Percentiles rank a stretch among this genome's conserved stretches.
These are phyloP conservation scores for Petrolisthes manimaculis DNA, from an alignment of 2,888 invertebrate species.

Conservation along the genomic window DNA sequence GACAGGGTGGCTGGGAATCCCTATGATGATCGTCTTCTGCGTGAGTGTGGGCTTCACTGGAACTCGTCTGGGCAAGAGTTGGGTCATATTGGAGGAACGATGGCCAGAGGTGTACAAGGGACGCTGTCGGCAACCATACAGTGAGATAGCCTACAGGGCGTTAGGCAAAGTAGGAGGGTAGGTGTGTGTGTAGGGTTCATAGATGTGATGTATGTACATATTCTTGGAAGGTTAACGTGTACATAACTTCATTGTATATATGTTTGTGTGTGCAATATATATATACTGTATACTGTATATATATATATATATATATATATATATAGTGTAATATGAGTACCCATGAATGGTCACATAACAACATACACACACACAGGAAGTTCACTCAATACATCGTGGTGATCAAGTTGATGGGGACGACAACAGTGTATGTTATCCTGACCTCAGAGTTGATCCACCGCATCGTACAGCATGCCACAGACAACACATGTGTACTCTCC, in stretches of 20 bases:
- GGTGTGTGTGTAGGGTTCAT: conserved; percentile 18
- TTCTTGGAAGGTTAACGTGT: too few species aligned
- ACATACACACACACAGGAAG: conserved; percentile 31
- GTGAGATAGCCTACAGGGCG: conserved; percentile 77
- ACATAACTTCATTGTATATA: too few species aligned
- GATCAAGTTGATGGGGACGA: conserved; percentile 45
- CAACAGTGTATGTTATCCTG: conserved; percentile 64
- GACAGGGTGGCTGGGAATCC: conserved; percentile 78
- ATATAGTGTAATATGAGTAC: too few species aligned
- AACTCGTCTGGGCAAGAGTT: conserved; percentile 78
- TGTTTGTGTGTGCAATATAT: too few species aligned
- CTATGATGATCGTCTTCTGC: conserved; percentile 76
- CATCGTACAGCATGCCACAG: neutral
- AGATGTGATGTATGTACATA: too few species aligned
- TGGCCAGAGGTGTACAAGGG: conserved; percentile 73
- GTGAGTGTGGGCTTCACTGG: conserved; percentile 78
- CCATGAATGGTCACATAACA: too few species aligned
- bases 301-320: too few species aligned
- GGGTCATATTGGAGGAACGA: conserved; percentile 79
- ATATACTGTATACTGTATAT: too few species aligned
- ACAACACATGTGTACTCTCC: conserved; percentile 69
- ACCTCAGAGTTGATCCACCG: conserved; percentile 58
- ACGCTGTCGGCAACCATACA: conserved; percentile 77
- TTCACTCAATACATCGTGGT: conserved; percentile 42
- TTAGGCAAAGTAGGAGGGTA: conserved; percentile 76